These are phyloP conservation scores for Corbicula japonica DNA, from an alignment of 2,888 invertebrate species.

Conservation along the genomic window DNA sequence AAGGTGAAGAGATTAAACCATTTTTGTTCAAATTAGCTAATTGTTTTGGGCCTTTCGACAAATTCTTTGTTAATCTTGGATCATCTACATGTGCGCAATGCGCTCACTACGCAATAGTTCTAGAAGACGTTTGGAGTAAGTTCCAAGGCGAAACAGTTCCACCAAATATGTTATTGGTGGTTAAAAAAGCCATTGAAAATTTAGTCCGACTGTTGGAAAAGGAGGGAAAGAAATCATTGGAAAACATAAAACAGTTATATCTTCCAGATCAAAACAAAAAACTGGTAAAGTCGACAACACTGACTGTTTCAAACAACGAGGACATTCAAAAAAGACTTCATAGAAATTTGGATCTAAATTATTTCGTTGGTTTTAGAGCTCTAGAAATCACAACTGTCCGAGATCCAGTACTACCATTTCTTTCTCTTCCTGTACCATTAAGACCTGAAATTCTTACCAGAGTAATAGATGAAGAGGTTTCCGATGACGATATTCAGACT, in stretches of 20 bases:
- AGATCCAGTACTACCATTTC: constrained; percentile 16
- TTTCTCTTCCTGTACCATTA: constrained; percentile 17
- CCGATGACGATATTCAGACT: constrained; percentile 6
- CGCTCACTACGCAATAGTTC: no score
- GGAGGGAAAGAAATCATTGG: no score
- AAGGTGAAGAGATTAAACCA: not conserved
- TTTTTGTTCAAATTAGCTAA: not conserved
- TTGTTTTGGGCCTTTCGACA: not conserved
- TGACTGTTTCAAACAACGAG: constrained; percentile 35
- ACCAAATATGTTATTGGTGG: no score
- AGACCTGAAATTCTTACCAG: constrained; percentile 34
- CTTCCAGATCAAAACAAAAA: no score
- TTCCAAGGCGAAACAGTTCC: no score
- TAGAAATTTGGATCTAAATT: constrained; percentile 34
- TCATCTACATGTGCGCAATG: no score
- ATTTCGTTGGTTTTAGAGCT: constrained; percentile 41
- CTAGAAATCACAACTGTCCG: constrained; percentile 12
- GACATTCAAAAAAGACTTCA: constrained; percentile 35
- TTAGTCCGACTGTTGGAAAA: no score
- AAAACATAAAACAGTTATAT: no score
- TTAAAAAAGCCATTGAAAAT: no score
- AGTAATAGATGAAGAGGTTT: constrained; percentile 25
- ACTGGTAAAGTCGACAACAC: no score
- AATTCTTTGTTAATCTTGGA: not conserved
- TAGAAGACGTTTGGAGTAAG: no score